Base-by-base conservation (phyloP, 2,113 vertebrate species). In the Bubo blakistoni region DNA sequence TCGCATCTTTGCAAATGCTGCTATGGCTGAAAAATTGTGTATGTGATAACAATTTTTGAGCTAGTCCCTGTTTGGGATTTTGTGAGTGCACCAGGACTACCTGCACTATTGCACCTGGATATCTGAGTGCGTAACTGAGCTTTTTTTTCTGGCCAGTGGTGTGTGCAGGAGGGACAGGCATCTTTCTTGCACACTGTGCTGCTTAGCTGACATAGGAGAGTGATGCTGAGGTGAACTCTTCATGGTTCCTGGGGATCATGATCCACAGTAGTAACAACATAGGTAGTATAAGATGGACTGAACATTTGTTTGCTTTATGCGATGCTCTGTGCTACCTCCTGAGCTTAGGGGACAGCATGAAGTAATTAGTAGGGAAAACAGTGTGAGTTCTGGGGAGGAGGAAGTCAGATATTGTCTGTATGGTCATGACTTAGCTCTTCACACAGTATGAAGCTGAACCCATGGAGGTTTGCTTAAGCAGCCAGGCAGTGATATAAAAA, bases 171-270 rank as follows among this genome's bases (percentile, higher is more conserved):
- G 32, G 58, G 22, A 16, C 36, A 76, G 58, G 22, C 47, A 7
- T 46, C 38, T 86, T 67, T 20, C 27, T 54, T 59, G n/a, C 13
- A 32, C 61, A 20, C 69, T 66, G 42, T 22, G 2, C 34, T 54
- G 34, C 54, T 27, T 7, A 44, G 15, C 80, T 66, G 36, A 78
- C 70, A 30, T 57, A 22, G 19, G 44, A 30, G 32, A 61, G 14
- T 10, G 67, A 17, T 90, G 44, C 76, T 88, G 61, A 55, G 38
- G 25, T 71, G 52, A 86, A 27, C 26, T 22, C 19, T 25, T 20
- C 1, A 0, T 16, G 36, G 29, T 32, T 77, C 10, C 32, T 40
- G 27, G 17, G 18, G 29, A 19, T 6, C 1, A 2, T 34, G 59
- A 51, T 25, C 59, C 36, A 16, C 16, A 12, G 36, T 19, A 42